phyloP scores from a whole-genome alignment of 2,113 vertebrate species.

The Neofelis nebulosa region DNA sequence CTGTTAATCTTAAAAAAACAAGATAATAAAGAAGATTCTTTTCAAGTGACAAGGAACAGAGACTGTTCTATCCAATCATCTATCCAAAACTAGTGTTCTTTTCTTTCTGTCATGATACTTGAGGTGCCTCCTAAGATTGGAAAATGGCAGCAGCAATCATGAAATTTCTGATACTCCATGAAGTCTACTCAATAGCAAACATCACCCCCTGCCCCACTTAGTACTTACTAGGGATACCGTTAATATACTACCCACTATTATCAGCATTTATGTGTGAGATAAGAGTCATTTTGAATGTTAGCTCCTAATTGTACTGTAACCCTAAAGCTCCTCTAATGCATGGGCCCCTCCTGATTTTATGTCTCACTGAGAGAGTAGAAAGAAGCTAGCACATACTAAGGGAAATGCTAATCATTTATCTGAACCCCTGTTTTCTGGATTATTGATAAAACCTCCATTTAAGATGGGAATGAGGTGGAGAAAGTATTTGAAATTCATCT shows the following conservation, averaged over 20 bases:
- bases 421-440: not conserved
- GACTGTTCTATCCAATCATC: not conserved
- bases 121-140: not conserved
- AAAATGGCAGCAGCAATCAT: not conserved
- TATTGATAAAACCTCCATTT: not conserved
- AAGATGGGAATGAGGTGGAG: not conserved
- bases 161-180: not conserved
- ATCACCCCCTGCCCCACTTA: not conserved
- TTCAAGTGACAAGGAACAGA: not conserved
- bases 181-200: not conserved
- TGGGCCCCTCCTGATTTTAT: not conserved
- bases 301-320: not conserved
- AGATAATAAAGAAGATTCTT: not conserved
- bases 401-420: not conserved
- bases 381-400: not conserved
- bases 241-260: not conserved
- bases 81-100: not conserved
- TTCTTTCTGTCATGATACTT: not conserved
- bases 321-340: not conserved
- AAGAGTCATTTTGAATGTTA: not conserved
- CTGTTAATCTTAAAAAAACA: not conserved
- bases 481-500: not conserved
- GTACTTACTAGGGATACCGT: not conserved
- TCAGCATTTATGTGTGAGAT: not conserved
- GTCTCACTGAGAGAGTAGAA: not conserved